phyloP scores from a whole-genome alignment of 2,888 invertebrate species.

The Cerastoderma edule region DNA sequence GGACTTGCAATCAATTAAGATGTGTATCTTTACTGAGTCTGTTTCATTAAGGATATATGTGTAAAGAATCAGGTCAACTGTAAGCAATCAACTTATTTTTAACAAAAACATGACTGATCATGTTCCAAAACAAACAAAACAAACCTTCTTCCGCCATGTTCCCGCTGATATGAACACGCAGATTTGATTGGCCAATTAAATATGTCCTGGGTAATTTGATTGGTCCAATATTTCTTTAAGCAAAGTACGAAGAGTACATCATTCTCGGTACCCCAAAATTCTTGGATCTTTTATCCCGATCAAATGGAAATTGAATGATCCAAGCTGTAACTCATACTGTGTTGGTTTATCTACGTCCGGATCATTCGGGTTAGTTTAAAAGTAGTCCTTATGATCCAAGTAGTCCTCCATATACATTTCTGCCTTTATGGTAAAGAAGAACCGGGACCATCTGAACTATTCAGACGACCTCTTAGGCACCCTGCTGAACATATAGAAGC shows the following conservation, averaged over 20 bases:
- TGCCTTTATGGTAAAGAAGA: too few species aligned
- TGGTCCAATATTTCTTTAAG: slow-evolving; percentile 12
- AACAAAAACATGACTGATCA: slow-evolving; percentile 53
- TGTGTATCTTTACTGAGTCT: not conserved
- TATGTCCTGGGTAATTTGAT: slow-evolving; percentile 32
- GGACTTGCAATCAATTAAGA: not conserved
- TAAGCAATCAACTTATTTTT: slow-evolving; percentile 17
- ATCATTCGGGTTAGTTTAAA: too few species aligned
- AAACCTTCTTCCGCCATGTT: slow-evolving; percentile 62
- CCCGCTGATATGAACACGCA: not conserved
- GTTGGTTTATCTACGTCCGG: too few species aligned
- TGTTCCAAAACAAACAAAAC: slow-evolving; percentile 54
- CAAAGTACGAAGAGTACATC: not conserved
- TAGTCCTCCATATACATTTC: too few species aligned
- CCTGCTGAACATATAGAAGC: too few species aligned
- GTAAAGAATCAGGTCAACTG: slow-evolving; percentile 36
- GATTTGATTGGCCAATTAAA: not conserved
- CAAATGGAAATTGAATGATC: too few species aligned
- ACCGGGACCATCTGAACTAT: too few species aligned
- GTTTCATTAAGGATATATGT: not conserved
- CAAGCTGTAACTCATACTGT: too few species aligned
- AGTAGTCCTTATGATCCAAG: too few species aligned
- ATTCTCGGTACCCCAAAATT: too few species aligned
- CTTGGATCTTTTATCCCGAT: too few species aligned
- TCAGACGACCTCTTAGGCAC: too few species aligned